Evolutionary conservation across 2,888 invertebrate species (phyloP).

Genomic region (Tachina grossa): DNA sequence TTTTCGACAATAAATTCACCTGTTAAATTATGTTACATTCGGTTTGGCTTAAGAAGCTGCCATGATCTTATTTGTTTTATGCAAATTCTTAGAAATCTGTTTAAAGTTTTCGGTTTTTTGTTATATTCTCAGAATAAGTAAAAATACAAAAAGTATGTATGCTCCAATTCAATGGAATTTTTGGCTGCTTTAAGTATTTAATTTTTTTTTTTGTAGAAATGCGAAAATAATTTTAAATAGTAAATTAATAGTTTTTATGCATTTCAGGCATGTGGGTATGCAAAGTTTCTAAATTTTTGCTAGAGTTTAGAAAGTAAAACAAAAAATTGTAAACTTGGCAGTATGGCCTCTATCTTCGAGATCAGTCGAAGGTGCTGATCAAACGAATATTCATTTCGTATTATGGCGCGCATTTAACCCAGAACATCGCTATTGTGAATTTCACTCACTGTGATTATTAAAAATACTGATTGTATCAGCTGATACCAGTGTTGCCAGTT

Average conservation of each 20-base stretch:
- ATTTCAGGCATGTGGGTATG: neutral
- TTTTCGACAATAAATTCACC: conserved; percentile 60
- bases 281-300: no score
- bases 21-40: conserved; percentile 67
- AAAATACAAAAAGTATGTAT: conserved; percentile 21
- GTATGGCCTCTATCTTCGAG: no score
- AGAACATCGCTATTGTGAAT: no score
- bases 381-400: no score
- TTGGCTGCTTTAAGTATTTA: conserved; percentile 1
- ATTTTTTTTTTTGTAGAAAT: conserved; percentile 40
- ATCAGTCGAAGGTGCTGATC: no score
- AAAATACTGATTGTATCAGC: no score
- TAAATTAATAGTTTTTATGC: neutral
- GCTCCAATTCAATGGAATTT: conserved; percentile 45
- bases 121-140: conserved; percentile 49
- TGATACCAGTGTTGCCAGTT: no score
- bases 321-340: no score
- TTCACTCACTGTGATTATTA: no score
- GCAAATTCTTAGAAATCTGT: conserved; percentile 62
- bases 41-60: conserved; percentile 37
- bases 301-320: no score
- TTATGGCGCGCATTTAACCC: no score
- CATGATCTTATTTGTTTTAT: conserved; percentile 25
- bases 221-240: conserved; percentile 28
- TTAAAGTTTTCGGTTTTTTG: conserved; percentile 37